phyloP scores from a whole-genome alignment of 2,888 invertebrate species.

The Homarus gammarus region DNA sequence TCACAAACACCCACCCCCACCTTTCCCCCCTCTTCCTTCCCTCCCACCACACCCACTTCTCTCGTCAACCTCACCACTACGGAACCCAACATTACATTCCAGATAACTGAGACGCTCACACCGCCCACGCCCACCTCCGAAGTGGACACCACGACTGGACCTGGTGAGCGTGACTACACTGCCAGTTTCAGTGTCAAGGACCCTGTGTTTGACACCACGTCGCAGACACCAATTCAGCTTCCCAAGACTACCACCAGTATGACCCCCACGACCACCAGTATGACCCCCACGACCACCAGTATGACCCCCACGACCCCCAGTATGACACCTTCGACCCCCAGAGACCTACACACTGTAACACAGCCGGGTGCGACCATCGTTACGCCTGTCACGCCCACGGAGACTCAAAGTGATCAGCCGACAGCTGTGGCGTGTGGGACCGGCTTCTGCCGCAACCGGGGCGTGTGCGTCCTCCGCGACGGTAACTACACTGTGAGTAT shows the following conservation, averaged over 20 bases:
- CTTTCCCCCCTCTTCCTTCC: background rate
- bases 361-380: background rate
- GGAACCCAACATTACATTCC: conserved; percentile 20
- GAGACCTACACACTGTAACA: background rate
- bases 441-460: conserved; percentile 59
- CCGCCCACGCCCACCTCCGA: background rate
- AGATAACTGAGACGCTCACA: conserved; percentile 8
- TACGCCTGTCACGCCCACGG: background rate
- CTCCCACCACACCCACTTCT: background rate
- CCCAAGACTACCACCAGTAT: background rate
- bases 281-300: background rate
- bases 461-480: conserved; percentile 46
- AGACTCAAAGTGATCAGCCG: conserved; percentile 8
- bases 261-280: background rate
- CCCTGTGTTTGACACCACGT: conserved; percentile 31
- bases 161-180: conserved; percentile 13
- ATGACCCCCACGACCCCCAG: background rate
- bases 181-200: conserved; percentile 30
- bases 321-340: background rate
- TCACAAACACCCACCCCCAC: background rate
- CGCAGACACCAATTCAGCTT: background rate
- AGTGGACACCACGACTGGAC: background rate
- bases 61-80: background rate
- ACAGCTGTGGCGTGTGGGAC: conserved; percentile 38
- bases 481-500: conserved; percentile 54